Evolutionary conservation across 2,888 invertebrate species (phyloP), one percentile per base, ranked within the genome.

Genomic region (Volucella zonaria): DNA sequence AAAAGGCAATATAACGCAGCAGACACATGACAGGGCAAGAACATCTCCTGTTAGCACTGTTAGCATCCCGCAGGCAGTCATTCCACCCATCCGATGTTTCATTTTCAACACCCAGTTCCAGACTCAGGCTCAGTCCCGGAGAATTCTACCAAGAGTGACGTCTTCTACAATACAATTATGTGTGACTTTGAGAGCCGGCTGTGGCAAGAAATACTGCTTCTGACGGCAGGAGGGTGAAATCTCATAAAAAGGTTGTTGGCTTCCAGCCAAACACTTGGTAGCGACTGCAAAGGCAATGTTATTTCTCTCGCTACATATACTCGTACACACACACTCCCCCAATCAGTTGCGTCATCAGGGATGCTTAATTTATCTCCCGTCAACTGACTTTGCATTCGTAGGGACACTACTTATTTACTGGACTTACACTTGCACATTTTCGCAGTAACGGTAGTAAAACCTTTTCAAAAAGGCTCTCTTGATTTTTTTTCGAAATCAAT

Each of bases 1-100:
- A 66, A 70, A 70, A 78, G 74, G 78, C 78, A 79, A 66, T 70
- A 61, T 59, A 82, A 74, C 59, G 68, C 82, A 68, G 56, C 66
- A 77, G 73, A 79, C 82, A 75, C 58, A 71, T 80, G 83, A 83
- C 83, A 83, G 76, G 80, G 71, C 80, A 83, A 83, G 71, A 76
- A 83, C 75, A 83, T 76, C 83, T 66, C 80, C 75, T 83, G 83
- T 83, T 83, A 71, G 80, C 83, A 61, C 83, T 59, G 58, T 67
- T 59, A 62, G 66, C 61, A 49, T 51, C 45, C 51, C 61, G 11
- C 15, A 15, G 8, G 40, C 15, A 14, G 23, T 38, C 52, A 10
- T n/a, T 8, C 52, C 15, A 12, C 18, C 31, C 58, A 6, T 8
- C 58, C 9, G 10, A 10, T n/a, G 23, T 14, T 11, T 23, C 58